Evolutionary conservation across 2,797 vertebrate genomes (phyloP), one percentile per base, ranked within the genome.

Genomic region (Silurus lanzhouensis): DNA sequence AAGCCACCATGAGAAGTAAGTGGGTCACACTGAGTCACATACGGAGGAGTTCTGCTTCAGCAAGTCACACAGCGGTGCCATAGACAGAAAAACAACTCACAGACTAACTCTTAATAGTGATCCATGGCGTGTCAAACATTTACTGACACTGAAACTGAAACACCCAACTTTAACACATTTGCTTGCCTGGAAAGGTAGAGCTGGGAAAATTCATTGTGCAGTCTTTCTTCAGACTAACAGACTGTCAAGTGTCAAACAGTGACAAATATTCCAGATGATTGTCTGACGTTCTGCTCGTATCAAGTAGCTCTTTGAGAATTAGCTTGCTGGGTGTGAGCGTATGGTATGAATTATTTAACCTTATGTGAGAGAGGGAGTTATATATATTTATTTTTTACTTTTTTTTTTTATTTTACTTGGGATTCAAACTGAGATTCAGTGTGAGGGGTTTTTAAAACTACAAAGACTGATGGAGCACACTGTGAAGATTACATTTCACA

Each of bases 1-100:
- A 55, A 60, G 1, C 20, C 31, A 55, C 70, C 10, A 66, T 61
- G 46, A 78, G 83, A 87, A 79, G 25, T 58, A 82, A 77, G 52
- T 67, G 17, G 80, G 82, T 86, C 83, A 61, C 61, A 66, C 19
- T 70, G 85, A 83, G 63, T 63, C 66, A 85, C 19, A 25, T 67
- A 22, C 64, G 46, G 55, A 83, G 83, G 78, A 83, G 85, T 77
- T 52, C 46, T n/a, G 55, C 71, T 60, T 77, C 57, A 68, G 61
- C 48, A 44, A 82, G 72, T 71, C 82, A 14, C 13, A 12, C 68
- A 76, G 55, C 55, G 76, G 63, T 31, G 78, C 76, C 67, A 75
- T 17, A 87, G 84, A 44, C 12, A 77, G 76, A 68, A 67, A 86
- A 70, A 76, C 38, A 75, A 52, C 48, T 57, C 31, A 70, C 63